Evolutionary conservation across 2,888 invertebrate genomes (phyloP).

Genomic region (Hedya salicella): DNA sequence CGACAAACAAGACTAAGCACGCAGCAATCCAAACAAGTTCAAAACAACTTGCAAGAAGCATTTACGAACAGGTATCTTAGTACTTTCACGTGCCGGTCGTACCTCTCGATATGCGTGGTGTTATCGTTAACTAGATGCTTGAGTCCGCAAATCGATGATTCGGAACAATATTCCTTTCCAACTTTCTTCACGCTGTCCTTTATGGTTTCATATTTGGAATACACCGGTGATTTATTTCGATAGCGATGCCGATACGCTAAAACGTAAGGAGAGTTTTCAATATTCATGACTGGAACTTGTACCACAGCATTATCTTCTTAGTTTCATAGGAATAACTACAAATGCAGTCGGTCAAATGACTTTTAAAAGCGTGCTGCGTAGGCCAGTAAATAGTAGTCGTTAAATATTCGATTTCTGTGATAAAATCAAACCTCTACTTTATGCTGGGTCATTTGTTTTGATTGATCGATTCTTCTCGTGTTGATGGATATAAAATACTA

Average conservation of each 20-base stretch:
- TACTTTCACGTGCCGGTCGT: conserved; percentile 54
- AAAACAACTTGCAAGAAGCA: conserved; percentile 52
- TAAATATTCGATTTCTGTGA: conserved; percentile 75
- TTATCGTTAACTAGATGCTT: conserved; percentile 74
- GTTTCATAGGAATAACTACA: neutral
- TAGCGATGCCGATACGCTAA: conserved; percentile 50
- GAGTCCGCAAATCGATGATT: conserved; percentile 79
- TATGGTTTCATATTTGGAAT: conserved; percentile 50
- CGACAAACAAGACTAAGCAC: conserved; percentile 56
- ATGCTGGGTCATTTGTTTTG: conserved; percentile 70
- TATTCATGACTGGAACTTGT: conserved; percentile 34
- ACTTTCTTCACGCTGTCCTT: conserved; percentile 67
- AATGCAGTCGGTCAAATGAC: conserved; percentile 30
- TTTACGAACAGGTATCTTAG: conserved; percentile 28
- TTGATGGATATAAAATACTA: conserved; percentile 48
- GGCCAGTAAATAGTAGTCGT: conserved; percentile 58
- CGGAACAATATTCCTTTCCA: conserved; percentile 73
- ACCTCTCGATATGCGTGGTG: conserved; percentile 74
- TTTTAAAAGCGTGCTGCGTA: conserved; percentile 44
- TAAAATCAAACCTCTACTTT: conserved; percentile 64
- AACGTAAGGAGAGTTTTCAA: conserved; percentile 46
- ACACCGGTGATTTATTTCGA: conserved; percentile 50
- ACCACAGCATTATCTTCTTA: neutral
- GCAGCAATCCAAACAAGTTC: conserved; percentile 63
- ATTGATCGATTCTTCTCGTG: conserved; percentile 71